phyloP scores from a whole-genome alignment of 1,140 invertebrate species.

The Dreissena rostriformis region DNA sequence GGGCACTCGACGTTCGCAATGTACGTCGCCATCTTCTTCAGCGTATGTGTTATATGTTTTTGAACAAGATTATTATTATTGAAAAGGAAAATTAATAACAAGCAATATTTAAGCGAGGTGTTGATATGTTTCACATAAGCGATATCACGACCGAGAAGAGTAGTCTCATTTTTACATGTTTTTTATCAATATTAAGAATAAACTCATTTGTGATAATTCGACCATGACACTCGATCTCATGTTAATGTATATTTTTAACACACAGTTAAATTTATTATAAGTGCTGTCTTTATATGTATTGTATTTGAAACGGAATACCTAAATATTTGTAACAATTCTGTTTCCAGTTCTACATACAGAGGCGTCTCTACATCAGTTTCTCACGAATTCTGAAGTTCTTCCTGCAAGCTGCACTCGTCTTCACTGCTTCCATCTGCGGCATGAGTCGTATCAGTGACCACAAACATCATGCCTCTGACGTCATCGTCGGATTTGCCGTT shows the following conservation, averaged over 20 bases:
- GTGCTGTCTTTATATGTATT: too few species aligned
- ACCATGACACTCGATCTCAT: neutral
- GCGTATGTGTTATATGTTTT: conserved; percentile 74
- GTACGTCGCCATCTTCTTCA: conserved; percentile 81
- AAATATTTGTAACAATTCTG: neutral
- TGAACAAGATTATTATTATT: neutral
- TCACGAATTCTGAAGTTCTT: conserved; percentile 86
- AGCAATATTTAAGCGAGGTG: neutral
- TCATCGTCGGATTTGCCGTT: conserved; percentile 85
- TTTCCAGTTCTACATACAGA: conserved; percentile 67
- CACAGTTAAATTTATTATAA: too few species aligned
- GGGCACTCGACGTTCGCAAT: conserved; percentile 84
- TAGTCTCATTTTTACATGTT: neutral
- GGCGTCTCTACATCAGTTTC: conserved; percentile 51
- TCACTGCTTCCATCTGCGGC: conserved; percentile 83
- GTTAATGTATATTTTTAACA: too few species aligned
- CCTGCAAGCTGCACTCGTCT: conserved; percentile 83
- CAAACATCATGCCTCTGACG: conserved; percentile 97
- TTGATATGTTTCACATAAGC: neutral
- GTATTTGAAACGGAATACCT: too few species aligned
- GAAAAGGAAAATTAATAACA: neutral
- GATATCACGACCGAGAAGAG: neutral
- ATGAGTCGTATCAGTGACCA: conserved; percentile 93
- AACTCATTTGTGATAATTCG: too few species aligned
- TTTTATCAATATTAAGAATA: neutral